Percentiles rank a stretch among this genome's conserved stretches.
phyloP scores from a whole-genome alignment of 2,113 vertebrate genomes.

The Sebastes fasciatus region DNA sequence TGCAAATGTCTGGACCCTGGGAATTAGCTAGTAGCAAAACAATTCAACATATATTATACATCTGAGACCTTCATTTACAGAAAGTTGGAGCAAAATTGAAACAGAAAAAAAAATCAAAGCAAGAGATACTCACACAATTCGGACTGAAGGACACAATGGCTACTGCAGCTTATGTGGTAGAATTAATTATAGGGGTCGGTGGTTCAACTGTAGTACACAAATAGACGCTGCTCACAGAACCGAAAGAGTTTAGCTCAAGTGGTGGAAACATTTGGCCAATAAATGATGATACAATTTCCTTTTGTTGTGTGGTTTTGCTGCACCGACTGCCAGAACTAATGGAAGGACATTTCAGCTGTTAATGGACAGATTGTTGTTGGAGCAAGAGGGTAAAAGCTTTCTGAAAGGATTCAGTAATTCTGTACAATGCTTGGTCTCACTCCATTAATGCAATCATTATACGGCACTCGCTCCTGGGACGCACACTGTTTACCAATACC shows the following conservation, averaged over 20 bases:
- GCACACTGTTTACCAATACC: background rate
- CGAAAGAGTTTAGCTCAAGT: too few species aligned
- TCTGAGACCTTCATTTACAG: background rate
- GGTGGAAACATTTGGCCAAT: too few species aligned
- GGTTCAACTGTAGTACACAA: too few species aligned
- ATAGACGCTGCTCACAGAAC: too few species aligned
- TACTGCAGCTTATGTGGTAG: too few species aligned
- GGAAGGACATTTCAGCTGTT: background rate
- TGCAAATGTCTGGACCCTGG: background rate
- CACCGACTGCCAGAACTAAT: too few species aligned
- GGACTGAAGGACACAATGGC: background rate
- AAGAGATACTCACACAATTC: background rate
- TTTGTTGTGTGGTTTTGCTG: too few species aligned
- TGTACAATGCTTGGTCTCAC: background rate
- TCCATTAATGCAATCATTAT: background rate
- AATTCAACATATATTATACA: background rate
- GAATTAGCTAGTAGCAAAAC: background rate
- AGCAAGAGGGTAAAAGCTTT: background rate
- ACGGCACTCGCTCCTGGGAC: background rate
- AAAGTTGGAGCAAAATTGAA: background rate
- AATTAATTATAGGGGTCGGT: too few species aligned
- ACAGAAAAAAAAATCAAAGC: background rate
- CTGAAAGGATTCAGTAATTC: constrained; percentile 3
- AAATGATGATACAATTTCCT: too few species aligned
- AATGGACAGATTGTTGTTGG: constrained; percentile 4